phyloP scores from a whole-genome alignment of 2,888 invertebrate genomes.

The Rhynchonema sp. region DNA sequence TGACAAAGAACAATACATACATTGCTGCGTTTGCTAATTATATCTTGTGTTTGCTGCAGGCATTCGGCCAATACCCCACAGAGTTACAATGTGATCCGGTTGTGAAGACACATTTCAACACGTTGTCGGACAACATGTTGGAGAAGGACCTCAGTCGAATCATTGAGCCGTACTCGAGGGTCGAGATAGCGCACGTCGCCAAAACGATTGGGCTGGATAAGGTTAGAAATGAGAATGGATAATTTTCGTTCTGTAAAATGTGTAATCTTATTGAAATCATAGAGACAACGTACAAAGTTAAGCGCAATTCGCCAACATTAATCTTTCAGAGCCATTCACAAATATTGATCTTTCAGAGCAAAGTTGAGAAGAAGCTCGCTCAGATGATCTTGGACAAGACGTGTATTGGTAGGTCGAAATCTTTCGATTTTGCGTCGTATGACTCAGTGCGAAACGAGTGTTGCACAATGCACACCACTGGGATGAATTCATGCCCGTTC shows the following conservation, averaged over 20 bases:
- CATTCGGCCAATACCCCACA: constrained; percentile 60
- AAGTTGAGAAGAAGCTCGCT: constrained; percentile 93
- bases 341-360: constrained; percentile 45
- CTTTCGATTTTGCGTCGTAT: no score
- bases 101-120: constrained; percentile 83
- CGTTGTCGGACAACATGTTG: constrained; percentile 90
- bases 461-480: no score
- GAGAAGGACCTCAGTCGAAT: constrained; percentile 96
- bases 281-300: no score
- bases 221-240: no score
- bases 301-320: no score
- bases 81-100: constrained; percentile 89
- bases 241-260: no score
- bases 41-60: constrained; percentile 36
- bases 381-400: constrained; percentile 99
- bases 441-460: no score
- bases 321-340: no score
- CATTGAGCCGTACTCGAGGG: constrained; percentile 92
- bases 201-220: constrained; percentile 17
- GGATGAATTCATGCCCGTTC: no score
- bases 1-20: background rate
- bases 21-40: constrained; percentile 1
- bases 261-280: no score
- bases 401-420: constrained; percentile 38
- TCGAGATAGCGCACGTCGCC: constrained; percentile 41